Evolutionary conservation across 1,140 invertebrate species (phyloP).

Genomic region (Hylaeus volcanicus): DNA sequence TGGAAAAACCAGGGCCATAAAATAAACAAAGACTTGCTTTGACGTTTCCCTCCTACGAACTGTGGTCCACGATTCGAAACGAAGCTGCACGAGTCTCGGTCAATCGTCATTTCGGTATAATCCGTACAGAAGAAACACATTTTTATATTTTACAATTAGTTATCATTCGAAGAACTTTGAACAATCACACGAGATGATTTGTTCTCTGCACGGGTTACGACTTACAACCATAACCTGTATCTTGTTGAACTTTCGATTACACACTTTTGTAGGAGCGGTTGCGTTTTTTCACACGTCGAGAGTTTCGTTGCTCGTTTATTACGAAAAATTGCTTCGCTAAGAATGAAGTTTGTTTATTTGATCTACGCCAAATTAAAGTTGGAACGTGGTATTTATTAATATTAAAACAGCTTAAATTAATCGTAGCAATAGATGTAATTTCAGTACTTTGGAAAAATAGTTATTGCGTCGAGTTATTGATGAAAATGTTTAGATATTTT

Average conservation of each 20-base stretch:
- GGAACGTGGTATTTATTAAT: too few species aligned
- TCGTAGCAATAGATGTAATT: too few species aligned
- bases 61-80: background rate
- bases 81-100: constrained; percentile 12
- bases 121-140: background rate
- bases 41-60: constrained; percentile 19
- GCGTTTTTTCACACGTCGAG: background rate
- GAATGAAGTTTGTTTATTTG: too few species aligned
- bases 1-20: background rate
- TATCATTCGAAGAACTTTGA: background rate
- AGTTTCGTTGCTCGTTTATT: background rate
- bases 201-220: background rate
- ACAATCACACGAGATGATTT: background rate
- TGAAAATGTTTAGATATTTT: background rate
- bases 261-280: background rate
- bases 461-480: background rate
- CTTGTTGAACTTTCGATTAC: background rate
- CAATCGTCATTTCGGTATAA: constrained; percentile 21
- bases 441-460: too few species aligned
- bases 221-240: background rate
- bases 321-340: too few species aligned
- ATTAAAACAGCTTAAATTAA: too few species aligned
- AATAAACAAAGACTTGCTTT: constrained; percentile 27
- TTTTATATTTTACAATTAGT: background rate
- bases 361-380: too few species aligned